Conservation (phyloP, 2,888 invertebrate genomes). For the Aethes cnicana region DNA sequence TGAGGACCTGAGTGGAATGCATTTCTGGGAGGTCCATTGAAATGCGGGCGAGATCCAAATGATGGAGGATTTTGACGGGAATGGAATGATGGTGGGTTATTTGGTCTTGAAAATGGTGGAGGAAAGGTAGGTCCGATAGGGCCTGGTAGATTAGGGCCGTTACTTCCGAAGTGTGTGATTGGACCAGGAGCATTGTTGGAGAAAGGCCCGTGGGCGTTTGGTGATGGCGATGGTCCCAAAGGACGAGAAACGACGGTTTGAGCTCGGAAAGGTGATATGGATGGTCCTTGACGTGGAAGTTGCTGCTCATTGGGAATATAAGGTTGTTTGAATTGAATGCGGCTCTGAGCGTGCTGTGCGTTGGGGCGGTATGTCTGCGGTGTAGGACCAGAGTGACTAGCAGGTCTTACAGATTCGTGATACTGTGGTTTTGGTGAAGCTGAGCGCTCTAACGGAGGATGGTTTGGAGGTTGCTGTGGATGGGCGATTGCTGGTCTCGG, state of each 20-base stretch:
- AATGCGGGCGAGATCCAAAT: conserved; percentile 61
- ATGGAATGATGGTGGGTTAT: conserved; percentile 56
- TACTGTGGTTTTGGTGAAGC: conserved; percentile 55
- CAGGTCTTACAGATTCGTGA: conserved; percentile 50
- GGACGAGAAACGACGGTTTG: conserved; percentile 57
- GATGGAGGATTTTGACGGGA: conserved; percentile 57
- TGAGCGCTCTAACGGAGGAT: conserved; percentile 56
- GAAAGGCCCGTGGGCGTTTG: conserved; percentile 55
- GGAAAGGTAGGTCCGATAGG: conserved; percentile 60
- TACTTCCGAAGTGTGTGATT: conserved; percentile 50
- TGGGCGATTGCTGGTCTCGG: conserved; percentile 84
- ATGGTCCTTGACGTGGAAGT: conserved; percentile 69
- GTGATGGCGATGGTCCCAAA: conserved; percentile 58
- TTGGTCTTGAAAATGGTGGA: conserved; percentile 60
- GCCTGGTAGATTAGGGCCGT: conserved; percentile 59
- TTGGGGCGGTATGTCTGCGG: conserved; percentile 55
- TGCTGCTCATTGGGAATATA: conserved; percentile 69
- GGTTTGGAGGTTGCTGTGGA: conserved; percentile 63
- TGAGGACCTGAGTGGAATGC: conserved; percentile 79
- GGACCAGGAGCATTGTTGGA: conserved; percentile 58
- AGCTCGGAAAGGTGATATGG: conserved; percentile 64
- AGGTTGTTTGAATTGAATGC: conserved; percentile 75
- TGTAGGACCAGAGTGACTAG: conserved; percentile 44
- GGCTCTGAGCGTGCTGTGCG: conserved; percentile 65
- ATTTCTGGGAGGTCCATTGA: conserved; percentile 67